A percentile compares a stretch with the other conserved stretches of the same genome.
These are phyloP conservation scores for Pogonognathellus flavescens DNA, from an alignment of 1,140 invertebrate species.

Conservation along the genomic window DNA sequence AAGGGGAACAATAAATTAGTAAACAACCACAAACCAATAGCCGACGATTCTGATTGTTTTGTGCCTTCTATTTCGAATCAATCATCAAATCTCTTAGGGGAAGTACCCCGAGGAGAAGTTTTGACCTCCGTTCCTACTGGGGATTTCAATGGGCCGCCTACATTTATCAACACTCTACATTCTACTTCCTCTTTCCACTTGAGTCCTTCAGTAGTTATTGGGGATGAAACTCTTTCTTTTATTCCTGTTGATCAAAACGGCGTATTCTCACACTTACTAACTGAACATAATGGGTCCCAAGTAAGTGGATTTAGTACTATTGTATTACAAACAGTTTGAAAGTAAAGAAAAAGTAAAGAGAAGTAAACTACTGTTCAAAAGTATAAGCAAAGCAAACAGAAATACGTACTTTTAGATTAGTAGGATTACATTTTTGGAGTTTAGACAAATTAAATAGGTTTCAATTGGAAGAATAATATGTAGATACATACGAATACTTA, in stretches of 20 bases:
- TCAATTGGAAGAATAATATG: too few species aligned
- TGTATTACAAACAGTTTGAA: too few species aligned
- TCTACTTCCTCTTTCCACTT: slow-evolving; percentile 3
- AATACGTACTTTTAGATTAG: too few species aligned
- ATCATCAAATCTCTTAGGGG: not conserved
- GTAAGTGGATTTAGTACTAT: slow-evolving; percentile 38
- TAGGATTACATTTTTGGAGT: too few species aligned
- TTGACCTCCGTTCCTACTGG: not conserved
- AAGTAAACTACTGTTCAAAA: too few species aligned
- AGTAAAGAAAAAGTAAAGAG: too few species aligned
- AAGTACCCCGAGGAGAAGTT: not conserved
- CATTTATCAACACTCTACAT: not conserved
- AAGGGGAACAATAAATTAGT: not conserved
- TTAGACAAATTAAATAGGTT: too few species aligned
- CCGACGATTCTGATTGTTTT: not conserved
- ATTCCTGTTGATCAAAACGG: slow-evolving; percentile 56
- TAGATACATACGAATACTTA: too few species aligned
- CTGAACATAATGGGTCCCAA: slow-evolving; percentile 55
- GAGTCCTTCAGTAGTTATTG: slow-evolving; percentile 64
- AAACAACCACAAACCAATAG: not conserved
- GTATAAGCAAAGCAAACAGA: too few species aligned
- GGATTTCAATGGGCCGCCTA: not conserved
- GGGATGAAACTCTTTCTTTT: slow-evolving; percentile 65
- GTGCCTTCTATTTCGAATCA: not conserved
- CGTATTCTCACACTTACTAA: slow-evolving; percentile 17